Conservation (phyloP, 2,888 invertebrate genomes). For the Macrosoma leucophasiata region DNA sequence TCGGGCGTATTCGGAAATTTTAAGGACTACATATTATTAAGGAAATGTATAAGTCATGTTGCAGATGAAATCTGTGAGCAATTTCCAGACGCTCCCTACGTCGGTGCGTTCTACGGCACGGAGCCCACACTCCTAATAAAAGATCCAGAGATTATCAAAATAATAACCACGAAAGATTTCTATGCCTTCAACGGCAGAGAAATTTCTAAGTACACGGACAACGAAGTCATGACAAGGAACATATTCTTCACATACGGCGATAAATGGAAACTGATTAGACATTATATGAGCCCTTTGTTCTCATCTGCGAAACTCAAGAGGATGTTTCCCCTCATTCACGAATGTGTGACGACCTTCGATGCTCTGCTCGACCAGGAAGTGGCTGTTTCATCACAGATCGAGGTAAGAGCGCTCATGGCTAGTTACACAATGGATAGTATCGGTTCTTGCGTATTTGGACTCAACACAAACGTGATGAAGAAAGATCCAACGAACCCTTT, state of each 20-base stretch:
- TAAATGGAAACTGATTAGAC: slow-evolving; percentile 44
- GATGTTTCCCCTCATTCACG: slow-evolving; percentile 48
- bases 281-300: slow-evolving; percentile 47
- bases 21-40: slow-evolving; percentile 33
- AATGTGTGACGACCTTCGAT: slow-evolving; percentile 36
- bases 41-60: slow-evolving; percentile 30
- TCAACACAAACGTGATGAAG: slow-evolving; percentile 38
- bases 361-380: slow-evolving; percentile 30
- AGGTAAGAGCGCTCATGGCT: slow-evolving; percentile 32
- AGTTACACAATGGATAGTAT: slow-evolving; percentile 48
- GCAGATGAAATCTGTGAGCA: slow-evolving; percentile 35
- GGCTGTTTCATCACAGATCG: slow-evolving; percentile 24
- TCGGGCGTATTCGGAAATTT: slow-evolving; percentile 45
- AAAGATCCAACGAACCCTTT: slow-evolving; percentile 34
- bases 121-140: slow-evolving; percentile 47
- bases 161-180: slow-evolving; percentile 47
- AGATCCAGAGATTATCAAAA: slow-evolving; percentile 45
- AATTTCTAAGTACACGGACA: slow-evolving; percentile 33
- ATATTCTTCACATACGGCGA: slow-evolving; percentile 42
- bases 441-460: slow-evolving; percentile 43
- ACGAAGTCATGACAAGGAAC: slow-evolving; percentile 34
- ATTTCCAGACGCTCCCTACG: slow-evolving; percentile 37
- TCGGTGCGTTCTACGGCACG: slow-evolving; percentile 46
- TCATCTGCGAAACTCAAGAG: slow-evolving; percentile 50
- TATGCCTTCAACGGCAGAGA: slow-evolving; percentile 53